A percentile compares a stretch with the other conserved stretches of the same genome.
Evolutionary conservation across 2,797 vertebrate species (phyloP).

Genomic region (Notolepis coatsorum): DNA sequence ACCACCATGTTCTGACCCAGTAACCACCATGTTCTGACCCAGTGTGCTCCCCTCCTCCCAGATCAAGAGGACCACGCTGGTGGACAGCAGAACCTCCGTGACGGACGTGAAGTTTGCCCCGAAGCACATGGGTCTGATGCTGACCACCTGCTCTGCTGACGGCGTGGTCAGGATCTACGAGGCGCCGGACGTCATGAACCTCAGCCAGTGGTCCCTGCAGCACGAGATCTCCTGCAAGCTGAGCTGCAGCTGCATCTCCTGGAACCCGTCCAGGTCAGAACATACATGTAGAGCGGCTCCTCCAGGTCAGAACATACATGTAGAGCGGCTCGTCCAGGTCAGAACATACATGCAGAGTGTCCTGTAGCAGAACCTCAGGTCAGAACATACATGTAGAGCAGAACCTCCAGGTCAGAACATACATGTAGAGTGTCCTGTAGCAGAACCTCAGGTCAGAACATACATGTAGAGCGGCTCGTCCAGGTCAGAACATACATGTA

Average conservation of each 20-base stretch:
- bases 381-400: too few relatives aligned
- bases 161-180: constrained; percentile 97
- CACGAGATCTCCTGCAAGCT: constrained; percentile 98
- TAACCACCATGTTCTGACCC: neutral
- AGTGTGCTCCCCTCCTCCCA: constrained; percentile 43
- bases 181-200: constrained; percentile 98
- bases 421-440: too few relatives aligned
- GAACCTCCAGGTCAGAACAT: too few relatives aligned
- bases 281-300: too few relatives aligned
- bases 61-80: constrained; percentile 98
- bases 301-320: too few relatives aligned
- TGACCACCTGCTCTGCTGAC: constrained; percentile 96
- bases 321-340: too few relatives aligned
- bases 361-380: too few relatives aligned
- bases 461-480: too few relatives aligned
- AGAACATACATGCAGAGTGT: too few relatives aligned
- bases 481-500: too few relatives aligned
- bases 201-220: constrained; percentile 98
- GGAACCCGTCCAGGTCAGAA: constrained; percentile 97
- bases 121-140: constrained; percentile 98
- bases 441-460: too few relatives aligned
- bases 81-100: constrained; percentile 97
- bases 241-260: constrained; percentile 99
- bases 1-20: too few relatives aligned
- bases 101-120: constrained; percentile 99